A percentile compares a stretch with the other conserved stretches of the same genome.
phyloP scores from a whole-genome alignment of 2,888 invertebrate genomes.

The Xylota segnis region DNA sequence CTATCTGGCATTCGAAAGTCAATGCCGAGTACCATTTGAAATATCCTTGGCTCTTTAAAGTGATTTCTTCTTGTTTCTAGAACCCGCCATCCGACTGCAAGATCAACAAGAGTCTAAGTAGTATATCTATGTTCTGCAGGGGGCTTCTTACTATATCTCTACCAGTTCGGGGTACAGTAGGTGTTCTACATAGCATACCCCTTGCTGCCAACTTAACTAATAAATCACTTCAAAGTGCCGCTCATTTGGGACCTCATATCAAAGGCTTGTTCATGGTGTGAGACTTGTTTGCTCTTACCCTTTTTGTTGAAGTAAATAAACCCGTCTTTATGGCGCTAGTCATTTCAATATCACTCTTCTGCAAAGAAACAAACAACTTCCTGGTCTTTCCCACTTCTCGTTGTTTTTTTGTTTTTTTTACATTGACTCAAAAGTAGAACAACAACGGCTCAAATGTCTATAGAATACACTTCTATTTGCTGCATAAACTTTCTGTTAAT shows the following conservation, averaged over 20 bases:
- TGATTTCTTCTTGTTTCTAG: too few species aligned
- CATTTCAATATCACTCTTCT: background rate
- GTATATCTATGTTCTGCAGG: too few species aligned
- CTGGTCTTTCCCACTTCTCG: background rate
- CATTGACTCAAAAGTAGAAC: constrained; percentile 53
- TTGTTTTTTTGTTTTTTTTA: constrained; percentile 3
- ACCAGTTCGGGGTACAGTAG: too few species aligned
- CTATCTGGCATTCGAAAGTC: too few species aligned
- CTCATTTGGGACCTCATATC: background rate
- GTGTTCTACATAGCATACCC: too few species aligned
- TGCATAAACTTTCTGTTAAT: constrained; percentile 58
- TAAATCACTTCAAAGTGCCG: background rate
- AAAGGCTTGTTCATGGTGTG: background rate
- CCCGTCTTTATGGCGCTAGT: background rate
- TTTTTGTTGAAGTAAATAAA: background rate
- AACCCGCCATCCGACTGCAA: too few species aligned
- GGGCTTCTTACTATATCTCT: too few species aligned
- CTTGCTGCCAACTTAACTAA: background rate
- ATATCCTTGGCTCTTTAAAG: too few species aligned
- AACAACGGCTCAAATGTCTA: constrained; percentile 52
- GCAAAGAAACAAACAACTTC: constrained; percentile 12
- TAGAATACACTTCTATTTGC: constrained; percentile 43
- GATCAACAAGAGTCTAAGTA: too few species aligned
- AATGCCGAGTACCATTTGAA: too few species aligned
- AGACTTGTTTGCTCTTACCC: background rate